Evolutionary conservation across 1,140 invertebrate species (phyloP).

Genomic region (Trinorchestia longiramus): DNA sequence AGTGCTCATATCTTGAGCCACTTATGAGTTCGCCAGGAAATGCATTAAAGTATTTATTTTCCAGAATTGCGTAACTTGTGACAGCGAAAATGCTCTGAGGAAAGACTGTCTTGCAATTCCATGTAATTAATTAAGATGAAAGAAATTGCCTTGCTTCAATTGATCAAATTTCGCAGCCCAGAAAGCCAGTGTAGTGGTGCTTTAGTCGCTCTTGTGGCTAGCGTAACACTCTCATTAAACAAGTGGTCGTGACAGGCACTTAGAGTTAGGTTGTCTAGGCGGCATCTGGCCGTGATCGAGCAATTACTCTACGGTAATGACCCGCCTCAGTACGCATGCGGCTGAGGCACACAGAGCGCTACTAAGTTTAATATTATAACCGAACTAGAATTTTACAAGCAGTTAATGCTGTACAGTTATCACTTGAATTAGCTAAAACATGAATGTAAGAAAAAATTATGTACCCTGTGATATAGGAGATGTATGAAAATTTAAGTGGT

Average conservation of each 20-base stretch:
- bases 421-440: too few species aligned
- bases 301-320: constrained; percentile 8
- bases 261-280: background rate
- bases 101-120: background rate
- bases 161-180: background rate
- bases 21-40: background rate
- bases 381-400: background rate
- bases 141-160: background rate
- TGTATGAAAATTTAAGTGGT: too few species aligned
- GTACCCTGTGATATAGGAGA: too few species aligned
- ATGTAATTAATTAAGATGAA: background rate
- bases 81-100: background rate
- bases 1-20: too few species aligned
- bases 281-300: background rate
- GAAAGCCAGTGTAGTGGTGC: background rate
- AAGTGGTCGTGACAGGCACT: background rate
- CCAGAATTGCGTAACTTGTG: background rate
- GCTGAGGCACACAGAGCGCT: background rate
- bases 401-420: background rate
- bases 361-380: background rate
- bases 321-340: background rate
- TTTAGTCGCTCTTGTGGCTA: background rate
- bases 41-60: background rate
- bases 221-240: background rate
- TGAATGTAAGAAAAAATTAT: too few species aligned